Conservation (phyloP, 2,113 vertebrate species). For the Xenus cinereus region DNA sequence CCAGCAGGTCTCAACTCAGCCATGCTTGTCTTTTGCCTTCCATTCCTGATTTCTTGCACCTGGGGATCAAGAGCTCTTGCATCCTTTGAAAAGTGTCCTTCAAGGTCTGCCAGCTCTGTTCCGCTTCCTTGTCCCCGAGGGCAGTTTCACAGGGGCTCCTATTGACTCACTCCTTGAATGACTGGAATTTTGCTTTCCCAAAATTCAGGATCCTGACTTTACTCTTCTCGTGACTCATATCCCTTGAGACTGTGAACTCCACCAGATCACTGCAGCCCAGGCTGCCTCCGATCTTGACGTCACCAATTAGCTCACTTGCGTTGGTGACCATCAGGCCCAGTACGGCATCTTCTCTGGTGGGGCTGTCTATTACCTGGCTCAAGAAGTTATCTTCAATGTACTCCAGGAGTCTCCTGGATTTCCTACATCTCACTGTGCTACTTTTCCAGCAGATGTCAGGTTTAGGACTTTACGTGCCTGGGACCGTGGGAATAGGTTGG, state of each 20-base stretch:
- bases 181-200: not conserved
- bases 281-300: not conserved
- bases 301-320: not conserved
- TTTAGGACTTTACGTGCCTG: not conserved
- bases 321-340: not conserved
- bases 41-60: not conserved
- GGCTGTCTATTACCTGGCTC: not conserved
- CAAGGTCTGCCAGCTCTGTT: not conserved
- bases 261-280: not conserved
- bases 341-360: not conserved
- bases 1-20: not conserved
- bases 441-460: not conserved
- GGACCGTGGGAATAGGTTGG: not conserved
- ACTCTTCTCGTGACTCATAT: not conserved
- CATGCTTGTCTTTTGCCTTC: not conserved
- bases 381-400: not conserved
- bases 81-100: not conserved
- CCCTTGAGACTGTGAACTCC: not conserved
- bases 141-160: not conserved
- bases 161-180: not conserved
- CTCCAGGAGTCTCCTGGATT: not conserved
- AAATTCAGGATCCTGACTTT: not conserved
- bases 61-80: not conserved
- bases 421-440: not conserved
- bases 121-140: not conserved